Evolutionary conservation across 2,113 vertebrate genomes (phyloP), one percentile per base, ranked within the genome.

Genomic region (Carassius auratus): DNA sequence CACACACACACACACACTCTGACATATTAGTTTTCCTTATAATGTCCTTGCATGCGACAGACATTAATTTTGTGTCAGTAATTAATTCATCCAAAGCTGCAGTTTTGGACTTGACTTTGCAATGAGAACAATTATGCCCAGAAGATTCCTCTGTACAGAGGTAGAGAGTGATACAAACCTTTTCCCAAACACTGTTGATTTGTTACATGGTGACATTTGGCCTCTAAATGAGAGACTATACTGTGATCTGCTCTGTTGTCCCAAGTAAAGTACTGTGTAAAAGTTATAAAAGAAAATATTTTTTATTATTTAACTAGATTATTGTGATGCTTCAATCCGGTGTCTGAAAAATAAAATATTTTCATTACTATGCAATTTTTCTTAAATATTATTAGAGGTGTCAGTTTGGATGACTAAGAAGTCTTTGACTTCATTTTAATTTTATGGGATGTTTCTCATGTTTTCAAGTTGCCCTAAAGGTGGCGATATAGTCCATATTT

Each of bases 401-500:
- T 64, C 8, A 42, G 42, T 8, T 8, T 8, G 8, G 42, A 42
- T 42, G 42, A 42, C 42, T 42, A 42, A 42, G 8, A 42, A 8
- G 42, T 42, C 42, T 42, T 42, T 42, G 42, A 42, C 42, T 42
- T 42, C 7, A 42, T 42, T 42, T 8, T 19, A 0, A 10, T 71
- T 71, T 71, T 12, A 73, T 21, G 69, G 8, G 10, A 33, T 42
- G 2, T 57, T 7, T 84, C 61, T 74, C 4, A 45, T 83, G 17
- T 52, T 19, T 38, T 15, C n/a, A 15, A 45, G 9, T 33, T 57
- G 38, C 5, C 73, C 84, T 73, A 42, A 68, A 73, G 87, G 64
- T 66, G 87, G 79, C 38, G 64, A 7, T 85, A 48, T 52, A 48
- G 38, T 87, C 62, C 79, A 64, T 30, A 23, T 64, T 73, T 78